Percentiles rank a stretch among this genome's conserved stretches.
Evolutionary conservation across 2,888 invertebrate species (phyloP).

Genomic region (Julus scanicus): DNA sequence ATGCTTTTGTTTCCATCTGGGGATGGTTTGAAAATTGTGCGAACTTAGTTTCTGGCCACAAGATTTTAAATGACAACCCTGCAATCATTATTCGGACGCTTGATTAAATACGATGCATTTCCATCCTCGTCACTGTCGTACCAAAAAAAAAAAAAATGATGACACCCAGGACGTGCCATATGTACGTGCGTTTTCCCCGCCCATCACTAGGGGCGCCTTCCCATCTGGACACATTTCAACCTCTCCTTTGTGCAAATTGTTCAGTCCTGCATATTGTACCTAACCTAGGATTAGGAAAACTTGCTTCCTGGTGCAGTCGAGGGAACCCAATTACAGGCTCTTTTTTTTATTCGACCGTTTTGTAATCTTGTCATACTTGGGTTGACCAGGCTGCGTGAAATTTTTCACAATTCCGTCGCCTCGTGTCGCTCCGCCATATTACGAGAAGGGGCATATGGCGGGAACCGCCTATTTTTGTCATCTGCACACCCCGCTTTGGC

Average conservation of each 20-base stretch:
- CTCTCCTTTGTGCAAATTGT: neutral
- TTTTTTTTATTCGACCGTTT: neutral
- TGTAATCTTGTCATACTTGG: slow-evolving; percentile 8
- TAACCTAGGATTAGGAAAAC: neutral
- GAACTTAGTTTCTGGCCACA: neutral
- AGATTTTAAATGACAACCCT: slow-evolving; percentile 15
- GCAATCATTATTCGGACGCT: neutral
- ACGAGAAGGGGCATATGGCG: neutral
- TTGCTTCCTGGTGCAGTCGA: slow-evolving; percentile 31
- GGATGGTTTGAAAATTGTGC: neutral
- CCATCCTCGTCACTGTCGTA: neutral
- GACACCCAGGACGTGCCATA: slow-evolving; percentile 35
- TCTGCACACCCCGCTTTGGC: neutral
- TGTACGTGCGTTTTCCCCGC: neutral
- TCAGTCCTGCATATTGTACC: neutral
- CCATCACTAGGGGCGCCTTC: slow-evolving; percentile 30
- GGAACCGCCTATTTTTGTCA: slow-evolving; percentile 41
- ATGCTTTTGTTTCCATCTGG: neutral
- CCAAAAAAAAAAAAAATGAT: neutral
- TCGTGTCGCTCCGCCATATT: neutral
- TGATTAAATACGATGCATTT: neutral
- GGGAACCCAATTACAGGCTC: slow-evolving; percentile 22
- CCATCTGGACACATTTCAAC: neutral
- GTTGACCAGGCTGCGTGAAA: slow-evolving; percentile 7
- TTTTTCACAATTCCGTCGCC: neutral